Conservation (phyloP, 2,113 vertebrate species). For the Xiphophorus hellerii region DNA sequence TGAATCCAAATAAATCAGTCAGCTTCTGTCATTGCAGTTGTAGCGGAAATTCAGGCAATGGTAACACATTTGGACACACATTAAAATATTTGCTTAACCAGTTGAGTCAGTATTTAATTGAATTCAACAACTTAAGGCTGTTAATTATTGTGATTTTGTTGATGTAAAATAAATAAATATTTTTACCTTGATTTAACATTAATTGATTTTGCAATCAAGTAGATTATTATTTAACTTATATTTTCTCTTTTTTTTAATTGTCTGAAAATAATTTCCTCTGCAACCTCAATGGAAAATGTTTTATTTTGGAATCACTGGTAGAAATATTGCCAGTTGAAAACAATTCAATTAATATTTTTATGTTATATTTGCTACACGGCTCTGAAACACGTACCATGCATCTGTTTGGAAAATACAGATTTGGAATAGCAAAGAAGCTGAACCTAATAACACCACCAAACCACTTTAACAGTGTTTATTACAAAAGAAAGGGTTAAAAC, state of each 20-base stretch:
- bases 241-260: not conserved
- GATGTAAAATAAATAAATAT: not conserved
- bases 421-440: not conserved
- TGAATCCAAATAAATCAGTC: too few relatives aligned
- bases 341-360: not conserved
- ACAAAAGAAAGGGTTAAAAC: not conserved
- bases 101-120: not conserved
- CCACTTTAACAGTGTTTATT: not conserved
- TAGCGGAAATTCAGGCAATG: too few relatives aligned
- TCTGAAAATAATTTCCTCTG: not conserved
- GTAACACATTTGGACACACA: not conserved
- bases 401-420: not conserved
- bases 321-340: not conserved
- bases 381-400: not conserved
- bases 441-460: not conserved
- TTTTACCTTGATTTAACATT: too few relatives aligned
- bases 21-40: too few relatives aligned
- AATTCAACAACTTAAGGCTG: not conserved
- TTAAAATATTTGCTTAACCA: not conserved
- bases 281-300: not conserved
- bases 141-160: not conserved
- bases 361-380: not conserved
- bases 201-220: not conserved
- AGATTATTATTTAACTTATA: not conserved
- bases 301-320: not conserved